Evolutionary conservation across 2,888 invertebrate genomes (phyloP).

Genomic region (Hirtodrosophila duncani): DNA sequence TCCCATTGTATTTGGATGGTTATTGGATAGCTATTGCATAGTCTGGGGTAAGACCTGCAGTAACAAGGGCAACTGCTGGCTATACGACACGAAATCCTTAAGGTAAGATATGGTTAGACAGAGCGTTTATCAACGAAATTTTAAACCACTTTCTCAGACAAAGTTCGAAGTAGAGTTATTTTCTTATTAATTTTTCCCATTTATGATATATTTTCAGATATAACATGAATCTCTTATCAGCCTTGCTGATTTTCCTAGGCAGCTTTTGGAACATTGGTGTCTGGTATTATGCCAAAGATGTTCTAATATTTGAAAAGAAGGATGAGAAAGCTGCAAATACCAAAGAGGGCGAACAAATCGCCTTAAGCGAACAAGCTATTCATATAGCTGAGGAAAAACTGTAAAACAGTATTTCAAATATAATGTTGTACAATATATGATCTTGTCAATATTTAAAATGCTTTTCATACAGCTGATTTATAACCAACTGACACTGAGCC

Average conservation of each 20-base stretch:
- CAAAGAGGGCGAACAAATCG: not conserved
- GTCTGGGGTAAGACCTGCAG: conserved; percentile 86
- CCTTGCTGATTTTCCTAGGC: conserved; percentile 82
- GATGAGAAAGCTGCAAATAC: conserved; percentile 9
- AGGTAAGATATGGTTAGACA: conserved; percentile 45
- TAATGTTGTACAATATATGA: too few relatives aligned
- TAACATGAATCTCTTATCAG: conserved; percentile 82
- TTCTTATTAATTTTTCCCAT: not conserved
- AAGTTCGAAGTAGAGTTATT: too few relatives aligned
- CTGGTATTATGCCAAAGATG: conserved; percentile 83
- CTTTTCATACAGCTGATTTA: too few relatives aligned
- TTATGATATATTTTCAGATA: conserved; percentile 65
- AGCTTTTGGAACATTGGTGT: conserved; percentile 83
- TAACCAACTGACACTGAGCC: too few relatives aligned
- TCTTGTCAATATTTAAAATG: too few relatives aligned
- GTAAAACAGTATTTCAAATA: not conserved
- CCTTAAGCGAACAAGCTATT: conserved; percentile 9
- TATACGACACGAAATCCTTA: conserved; percentile 83
- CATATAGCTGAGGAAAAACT: not conserved
- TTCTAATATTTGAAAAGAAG: conserved; percentile 83
- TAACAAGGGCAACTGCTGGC: conserved; percentile 85
- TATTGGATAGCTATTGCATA: conserved; percentile 82
- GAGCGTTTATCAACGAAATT: fast-evolving
- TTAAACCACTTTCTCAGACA: too few relatives aligned
- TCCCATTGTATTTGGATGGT: conserved; percentile 85